phyloP scores from a whole-genome alignment of 2,113 vertebrate genomes.

The Sapayoa aenigma region DNA sequence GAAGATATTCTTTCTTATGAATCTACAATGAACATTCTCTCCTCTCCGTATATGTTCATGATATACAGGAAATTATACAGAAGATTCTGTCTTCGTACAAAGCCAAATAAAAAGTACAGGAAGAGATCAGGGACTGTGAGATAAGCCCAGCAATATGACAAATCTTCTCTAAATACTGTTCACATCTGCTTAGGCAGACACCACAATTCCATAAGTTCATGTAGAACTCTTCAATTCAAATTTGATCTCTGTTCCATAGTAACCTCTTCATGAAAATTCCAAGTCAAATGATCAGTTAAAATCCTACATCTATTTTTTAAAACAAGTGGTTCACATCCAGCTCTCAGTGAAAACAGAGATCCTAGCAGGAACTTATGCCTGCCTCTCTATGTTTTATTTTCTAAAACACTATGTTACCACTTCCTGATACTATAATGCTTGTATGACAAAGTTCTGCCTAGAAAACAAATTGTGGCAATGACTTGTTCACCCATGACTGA shows the following conservation, averaged over 20 bases:
- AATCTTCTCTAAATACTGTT: neutral
- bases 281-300: neutral
- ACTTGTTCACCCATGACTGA: neutral
- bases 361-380: neutral
- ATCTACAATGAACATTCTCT: neutral
- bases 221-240: neutral
- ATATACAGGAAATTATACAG: neutral
- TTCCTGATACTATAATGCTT: neutral
- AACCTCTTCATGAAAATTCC: neutral
- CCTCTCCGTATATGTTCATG: neutral
- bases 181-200: neutral
- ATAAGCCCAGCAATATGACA: neutral
- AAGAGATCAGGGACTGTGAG: neutral
- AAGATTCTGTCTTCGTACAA: neutral
- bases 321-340: neutral
- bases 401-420: neutral
- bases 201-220: neutral
- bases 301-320: neutral
- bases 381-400: neutral
- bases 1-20: neutral
- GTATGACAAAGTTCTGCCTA: neutral
- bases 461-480: neutral
- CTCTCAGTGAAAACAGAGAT: neutral
- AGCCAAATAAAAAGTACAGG: neutral
- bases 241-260: neutral